These are phyloP conservation scores for Leptopilina boulardi DNA, from an alignment of 1,140 invertebrate genomes.

Conservation along the genomic window DNA sequence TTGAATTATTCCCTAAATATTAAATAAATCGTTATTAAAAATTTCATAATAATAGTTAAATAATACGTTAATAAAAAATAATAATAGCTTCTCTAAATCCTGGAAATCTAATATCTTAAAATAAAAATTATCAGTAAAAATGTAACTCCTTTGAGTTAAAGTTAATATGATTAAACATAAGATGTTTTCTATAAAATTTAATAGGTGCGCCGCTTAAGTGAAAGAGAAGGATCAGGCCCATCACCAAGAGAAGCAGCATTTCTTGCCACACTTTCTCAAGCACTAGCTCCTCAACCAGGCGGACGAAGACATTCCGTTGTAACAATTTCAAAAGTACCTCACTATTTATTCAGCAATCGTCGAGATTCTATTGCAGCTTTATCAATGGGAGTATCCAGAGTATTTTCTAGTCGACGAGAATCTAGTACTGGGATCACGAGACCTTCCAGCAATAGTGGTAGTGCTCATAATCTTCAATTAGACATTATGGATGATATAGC, in stretches of 20 bases:
- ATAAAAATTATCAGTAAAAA: too few relatives aligned
- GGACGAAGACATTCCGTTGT: conserved; percentile 89
- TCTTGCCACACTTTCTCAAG: conserved; percentile 85
- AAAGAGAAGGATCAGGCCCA: conserved; percentile 83
- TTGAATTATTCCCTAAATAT: too few relatives aligned
- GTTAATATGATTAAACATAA: neutral
- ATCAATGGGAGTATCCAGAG: conserved; percentile 74
- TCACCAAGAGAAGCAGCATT: conserved; percentile 85
- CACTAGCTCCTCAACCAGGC: conserved; percentile 81
- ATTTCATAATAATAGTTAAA: too few relatives aligned
- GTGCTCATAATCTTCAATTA: conserved; percentile 87
- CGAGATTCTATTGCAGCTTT: conserved; percentile 88
- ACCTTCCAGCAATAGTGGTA: conserved; percentile 84
- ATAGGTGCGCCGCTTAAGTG: conserved; percentile 85
- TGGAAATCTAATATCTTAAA: too few relatives aligned
- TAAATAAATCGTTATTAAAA: too few relatives aligned
- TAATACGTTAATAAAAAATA: too few relatives aligned
- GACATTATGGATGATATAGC: conserved; percentile 91
- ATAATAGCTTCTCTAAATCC: too few relatives aligned
- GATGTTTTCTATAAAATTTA: neutral
- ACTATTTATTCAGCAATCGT: conserved; percentile 84
- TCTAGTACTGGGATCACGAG: conserved; percentile 74
- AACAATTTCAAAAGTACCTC: conserved; percentile 87
- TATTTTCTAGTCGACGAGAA: conserved; percentile 74
- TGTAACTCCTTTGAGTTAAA: too few relatives aligned